These are phyloP conservation scores for Reticulitermes speratus DNA, from an alignment of 1,140 invertebrate genomes.

Conservation along the genomic window DNA sequence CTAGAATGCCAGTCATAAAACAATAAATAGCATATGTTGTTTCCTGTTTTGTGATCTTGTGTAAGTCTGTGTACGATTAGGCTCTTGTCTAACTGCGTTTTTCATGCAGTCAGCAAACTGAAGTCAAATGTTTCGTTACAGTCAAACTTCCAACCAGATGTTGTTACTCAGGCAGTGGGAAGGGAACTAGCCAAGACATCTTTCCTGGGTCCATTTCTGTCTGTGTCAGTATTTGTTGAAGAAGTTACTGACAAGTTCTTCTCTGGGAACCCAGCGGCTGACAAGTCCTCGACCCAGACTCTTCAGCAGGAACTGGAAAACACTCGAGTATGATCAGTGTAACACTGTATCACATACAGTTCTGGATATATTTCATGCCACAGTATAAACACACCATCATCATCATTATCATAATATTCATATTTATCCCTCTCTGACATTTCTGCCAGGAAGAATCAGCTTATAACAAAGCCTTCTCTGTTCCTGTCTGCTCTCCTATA, in stretches of 20 bases:
- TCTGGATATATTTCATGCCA: background rate
- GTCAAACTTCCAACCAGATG: constrained; percentile 68
- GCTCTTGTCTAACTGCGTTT: too few species aligned
- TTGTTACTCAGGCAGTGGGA: constrained; percentile 67
- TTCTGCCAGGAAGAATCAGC: too few species aligned
- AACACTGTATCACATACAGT: too few species aligned
- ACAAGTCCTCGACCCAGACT: constrained; percentile 60
- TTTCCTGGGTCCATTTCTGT: constrained; percentile 86
- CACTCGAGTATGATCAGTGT: constrained; percentile 51
- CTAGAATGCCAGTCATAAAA: too few species aligned
- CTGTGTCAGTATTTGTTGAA: constrained; percentile 87
- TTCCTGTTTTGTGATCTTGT: too few species aligned
- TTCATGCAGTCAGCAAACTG: too few species aligned
- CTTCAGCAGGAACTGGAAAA: constrained; percentile 71
- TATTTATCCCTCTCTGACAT: background rate
- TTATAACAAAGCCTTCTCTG: too few species aligned
- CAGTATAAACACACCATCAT: background rate
- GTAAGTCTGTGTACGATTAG: too few species aligned
- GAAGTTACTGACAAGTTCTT: constrained; percentile 76
- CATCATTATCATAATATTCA: background rate
- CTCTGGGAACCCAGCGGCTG: constrained; percentile 53
- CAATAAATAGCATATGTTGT: too few species aligned
- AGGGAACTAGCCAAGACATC: constrained; percentile 80
- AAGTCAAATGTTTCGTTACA: background rate
- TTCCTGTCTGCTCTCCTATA: too few species aligned